Evolutionary conservation across 2,888 invertebrate species (phyloP).

Genomic region (Teinopalpus imperialis): DNA sequence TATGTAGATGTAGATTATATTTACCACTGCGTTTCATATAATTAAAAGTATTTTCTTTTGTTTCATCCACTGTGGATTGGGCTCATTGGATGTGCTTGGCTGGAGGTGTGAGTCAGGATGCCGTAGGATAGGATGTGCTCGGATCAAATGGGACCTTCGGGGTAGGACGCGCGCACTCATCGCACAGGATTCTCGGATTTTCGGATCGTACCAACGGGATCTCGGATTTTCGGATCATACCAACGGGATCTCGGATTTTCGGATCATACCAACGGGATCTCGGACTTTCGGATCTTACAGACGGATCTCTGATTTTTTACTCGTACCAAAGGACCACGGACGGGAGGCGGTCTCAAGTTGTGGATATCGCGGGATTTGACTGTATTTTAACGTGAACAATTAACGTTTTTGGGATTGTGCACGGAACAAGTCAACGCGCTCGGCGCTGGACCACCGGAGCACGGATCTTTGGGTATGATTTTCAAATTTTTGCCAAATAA

Average conservation of each 20-base stretch:
- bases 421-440: slow-evolving; percentile 18
- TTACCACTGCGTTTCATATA: slow-evolving; percentile 40
- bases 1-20: slow-evolving; percentile 27
- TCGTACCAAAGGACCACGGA: slow-evolving; percentile 43
- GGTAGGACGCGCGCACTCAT: slow-evolving; percentile 36
- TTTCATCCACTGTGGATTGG: slow-evolving; percentile 81
- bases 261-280: slow-evolving; percentile 49
- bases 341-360: slow-evolving; percentile 27
- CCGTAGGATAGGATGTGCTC: slow-evolving; percentile 32
- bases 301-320: slow-evolving; percentile 53
- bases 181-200: slow-evolving; percentile 43
- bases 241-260: slow-evolving; percentile 42
- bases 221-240: slow-evolving; percentile 47
- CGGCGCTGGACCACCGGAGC: slow-evolving; percentile 45
- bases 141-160: slow-evolving; percentile 25
- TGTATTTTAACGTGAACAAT: slow-evolving; percentile 18
- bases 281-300: slow-evolving; percentile 47
- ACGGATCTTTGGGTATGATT: slow-evolving; percentile 76
- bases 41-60: slow-evolving; percentile 78
- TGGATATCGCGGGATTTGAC: slow-evolving; percentile 23
- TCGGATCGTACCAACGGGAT: slow-evolving; percentile 50
- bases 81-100: slow-evolving; percentile 70
- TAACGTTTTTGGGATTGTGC: slow-evolving; percentile 28
- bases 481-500: slow-evolving; percentile 72
- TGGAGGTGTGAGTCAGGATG: slow-evolving; percentile 65